phyloP scores from a whole-genome alignment of 2,113 vertebrate species.

The Vombatus ursinus region DNA sequence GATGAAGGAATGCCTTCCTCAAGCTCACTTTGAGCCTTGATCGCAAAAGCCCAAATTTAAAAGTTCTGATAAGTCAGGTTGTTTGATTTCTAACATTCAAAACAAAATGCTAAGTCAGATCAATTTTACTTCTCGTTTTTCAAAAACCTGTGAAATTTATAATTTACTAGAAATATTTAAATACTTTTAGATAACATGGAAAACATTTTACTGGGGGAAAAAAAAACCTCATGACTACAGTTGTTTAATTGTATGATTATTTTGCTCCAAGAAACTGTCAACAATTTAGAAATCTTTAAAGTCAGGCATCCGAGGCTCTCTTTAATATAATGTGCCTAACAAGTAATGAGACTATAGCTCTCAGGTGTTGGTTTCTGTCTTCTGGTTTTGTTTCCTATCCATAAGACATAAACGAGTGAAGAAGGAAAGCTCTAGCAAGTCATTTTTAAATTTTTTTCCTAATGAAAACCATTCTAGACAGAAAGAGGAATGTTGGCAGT shows the following conservation, averaged over 20 bases:
- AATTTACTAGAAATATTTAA: slow-evolving; percentile 42
- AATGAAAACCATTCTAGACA: background rate
- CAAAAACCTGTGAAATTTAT: slow-evolving; percentile 5
- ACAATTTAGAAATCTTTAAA: background rate
- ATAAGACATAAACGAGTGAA: background rate
- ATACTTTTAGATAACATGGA: slow-evolving; percentile 2
- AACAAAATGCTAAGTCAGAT: background rate
- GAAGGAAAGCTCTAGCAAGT: background rate
- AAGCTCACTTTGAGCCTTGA: slow-evolving; percentile 1
- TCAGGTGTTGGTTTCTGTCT: background rate
- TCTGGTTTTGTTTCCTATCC: background rate
- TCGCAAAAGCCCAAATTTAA: slow-evolving; percentile 36
- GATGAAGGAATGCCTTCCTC: slow-evolving; percentile 10
- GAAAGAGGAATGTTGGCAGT: background rate
- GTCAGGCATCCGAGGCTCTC: background rate
- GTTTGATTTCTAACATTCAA: slow-evolving; percentile 24
- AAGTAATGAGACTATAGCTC: background rate
- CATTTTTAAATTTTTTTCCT: background rate
- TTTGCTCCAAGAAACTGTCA: background rate
- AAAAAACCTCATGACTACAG: background rate
- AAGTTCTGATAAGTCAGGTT: slow-evolving; percentile 27
- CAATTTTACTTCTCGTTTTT: background rate
- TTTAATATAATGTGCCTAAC: background rate
- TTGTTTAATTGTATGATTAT: background rate
- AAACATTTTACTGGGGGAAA: background rate